Base-by-base conservation (phyloP, 1,140 invertebrate species). In the Melanaphis sacchari region DNA sequence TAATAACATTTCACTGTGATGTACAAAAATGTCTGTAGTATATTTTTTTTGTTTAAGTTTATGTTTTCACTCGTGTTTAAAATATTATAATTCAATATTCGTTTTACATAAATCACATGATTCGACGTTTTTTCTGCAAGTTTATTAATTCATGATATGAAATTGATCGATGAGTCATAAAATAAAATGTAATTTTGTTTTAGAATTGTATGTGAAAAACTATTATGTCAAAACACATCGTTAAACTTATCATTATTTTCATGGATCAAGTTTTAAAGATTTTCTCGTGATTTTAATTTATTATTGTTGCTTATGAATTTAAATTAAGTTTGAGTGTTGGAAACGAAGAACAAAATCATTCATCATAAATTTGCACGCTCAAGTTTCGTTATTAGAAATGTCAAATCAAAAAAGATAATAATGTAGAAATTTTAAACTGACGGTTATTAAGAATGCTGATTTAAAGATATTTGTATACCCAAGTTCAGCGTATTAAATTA, bases 31-130 rank as follows among this genome's bases (percentile, higher is more conserved):
- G 76, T 4, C 36, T 38, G 21, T n/a, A 38, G 11, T 15, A 36
- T 76, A 81, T 38, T 36, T 38, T 66, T 66, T 81, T 81, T 81
- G 38, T 81, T 81, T 81, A 81, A n/a, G 76, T 81, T 81, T 81
- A 81, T 81, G 5, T 81, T 81, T 81, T 38, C 2, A 81, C 76
- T 36, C n/a, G 76, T 6, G 21, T 81, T 81, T 81, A 38, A 81
- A 36, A 36, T 81, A 81, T 81, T 81, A 81, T 66, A 66, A 66
- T 81, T 81, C 76, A 81, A 38, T 21, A 36, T 5, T 21, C 76
- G 76, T 81, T 38, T 81, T 7, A 38, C 76, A 81, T 81, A 81
- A 36, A 81, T 81, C 76, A 81, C 76, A 6, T 81, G 21, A 81
- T 81, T 0, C 21, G 15, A 81, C 76, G 0, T 81, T 81, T 36